Evolutionary conservation across 2,888 invertebrate genomes (phyloP), one percentile per base, ranked within the genome.

Genomic region (Eupithecia dodoneata): DNA sequence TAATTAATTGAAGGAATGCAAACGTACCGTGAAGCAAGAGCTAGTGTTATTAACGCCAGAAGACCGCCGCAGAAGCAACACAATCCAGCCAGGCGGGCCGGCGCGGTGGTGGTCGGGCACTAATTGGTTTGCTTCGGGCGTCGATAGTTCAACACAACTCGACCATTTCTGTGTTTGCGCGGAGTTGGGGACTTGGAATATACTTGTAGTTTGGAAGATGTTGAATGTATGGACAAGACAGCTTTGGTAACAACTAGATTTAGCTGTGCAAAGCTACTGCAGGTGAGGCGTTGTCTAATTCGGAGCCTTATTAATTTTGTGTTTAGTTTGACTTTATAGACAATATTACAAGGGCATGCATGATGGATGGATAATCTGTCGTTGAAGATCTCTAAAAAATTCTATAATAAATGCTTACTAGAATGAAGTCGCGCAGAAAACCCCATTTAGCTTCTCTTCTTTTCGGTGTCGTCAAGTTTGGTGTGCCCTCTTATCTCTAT

Each of bases 51-150:
- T 65, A 3, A 30, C 4, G 63, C 3, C 3, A 4, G 30, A 12
- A 30, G 12, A 65, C n/a, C 30, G 4, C 9, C 2, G 30, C 30
- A 65, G 10, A 12, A 30, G 12, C 12, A 65, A 13, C 30, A 30
- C 63, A 12, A 12, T 7, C 30, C 12, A 18, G 41, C 41, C 41
- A 13, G 41, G 41, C 9, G 1, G 65, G 0, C 4, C 0, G 7
- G 41, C 13, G 13, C 41, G 65, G 12, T 12, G 13, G 44, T 44
- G n/a, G 45, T 66, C 66, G 41, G 47, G n/a, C 18, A 45, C 69
- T 86, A 87, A 87, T 87, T 87, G 84, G 84, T 86, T 87, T 85
- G 83, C 83, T 81, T 83, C 81, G 81, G 79, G 73, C 79, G 78
- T 79, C 83, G 81, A 82, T 83, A 82, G 84, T 84, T 82, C 78